Conservation (phyloP, 2,113 vertebrate species). For the Caretta caretta region DNA sequence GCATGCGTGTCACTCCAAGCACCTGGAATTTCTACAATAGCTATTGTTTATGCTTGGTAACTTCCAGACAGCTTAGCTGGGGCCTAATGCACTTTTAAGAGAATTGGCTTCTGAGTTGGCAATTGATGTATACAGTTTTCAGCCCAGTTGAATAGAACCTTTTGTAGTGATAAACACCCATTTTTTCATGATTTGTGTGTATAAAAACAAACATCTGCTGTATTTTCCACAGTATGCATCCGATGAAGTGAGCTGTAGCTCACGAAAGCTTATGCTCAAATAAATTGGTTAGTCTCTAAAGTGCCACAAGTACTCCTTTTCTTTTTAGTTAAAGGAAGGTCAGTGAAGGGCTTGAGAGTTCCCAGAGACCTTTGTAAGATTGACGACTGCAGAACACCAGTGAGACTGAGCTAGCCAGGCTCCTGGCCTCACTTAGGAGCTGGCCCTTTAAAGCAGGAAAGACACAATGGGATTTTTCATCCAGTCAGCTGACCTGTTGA, state of each 20-base stretch:
- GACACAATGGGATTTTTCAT: background rate
- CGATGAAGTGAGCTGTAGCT: too few relatives aligned
- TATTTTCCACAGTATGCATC: too few relatives aligned
- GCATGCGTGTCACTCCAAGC: fast-evolving
- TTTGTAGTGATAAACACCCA: too few relatives aligned
- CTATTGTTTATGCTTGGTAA: background rate
- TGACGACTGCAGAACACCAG: too few relatives aligned
- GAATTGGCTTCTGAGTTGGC: background rate
- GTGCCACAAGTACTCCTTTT: too few relatives aligned
- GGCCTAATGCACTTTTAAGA: background rate
- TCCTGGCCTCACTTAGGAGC: background rate
- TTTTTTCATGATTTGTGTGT: too few relatives aligned
- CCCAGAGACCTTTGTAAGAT: too few relatives aligned
- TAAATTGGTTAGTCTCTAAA: too few relatives aligned
- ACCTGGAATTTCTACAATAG: fast-evolving
- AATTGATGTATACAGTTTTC: background rate
- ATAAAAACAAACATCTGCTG: too few relatives aligned
- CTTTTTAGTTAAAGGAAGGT: too few relatives aligned
- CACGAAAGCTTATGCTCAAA: too few relatives aligned
- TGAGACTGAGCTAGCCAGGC: background rate
- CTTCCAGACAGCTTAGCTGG: background rate
- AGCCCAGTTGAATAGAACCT: background rate
- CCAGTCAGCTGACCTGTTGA: background rate
- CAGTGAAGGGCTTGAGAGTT: too few relatives aligned
- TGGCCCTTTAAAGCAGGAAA: background rate